A percentile compares a stretch with the other conserved stretches of the same genome.
Evolutionary conservation across 2,113 vertebrate genomes (phyloP).

Genomic region (Gavialis gangeticus): DNA sequence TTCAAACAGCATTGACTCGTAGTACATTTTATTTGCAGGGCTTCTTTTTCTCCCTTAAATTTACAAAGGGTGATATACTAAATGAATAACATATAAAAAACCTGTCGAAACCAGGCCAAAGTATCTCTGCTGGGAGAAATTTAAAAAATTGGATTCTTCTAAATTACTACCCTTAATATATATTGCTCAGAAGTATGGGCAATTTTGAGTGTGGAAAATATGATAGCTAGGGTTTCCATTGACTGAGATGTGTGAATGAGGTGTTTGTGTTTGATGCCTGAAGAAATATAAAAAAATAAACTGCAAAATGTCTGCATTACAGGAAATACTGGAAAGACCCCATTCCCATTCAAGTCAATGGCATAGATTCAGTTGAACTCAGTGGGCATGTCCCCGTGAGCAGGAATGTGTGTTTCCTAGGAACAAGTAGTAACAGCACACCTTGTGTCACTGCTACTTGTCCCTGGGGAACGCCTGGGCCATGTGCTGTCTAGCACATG

Average conservation of each 20-base stretch:
- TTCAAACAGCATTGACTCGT: conserved; percentile 44
- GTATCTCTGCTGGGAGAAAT: neutral
- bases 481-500: too few species aligned
- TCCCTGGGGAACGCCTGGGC: too few species aligned
- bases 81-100: conserved; percentile 13
- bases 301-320: neutral
- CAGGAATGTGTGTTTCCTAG: neutral
- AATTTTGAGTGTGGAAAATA: neutral
- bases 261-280: conserved; percentile 4
- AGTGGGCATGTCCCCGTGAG: neutral
- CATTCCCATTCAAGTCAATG: neutral
- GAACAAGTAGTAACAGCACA: too few species aligned
- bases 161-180: conserved; percentile 2
- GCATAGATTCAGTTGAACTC: neutral
- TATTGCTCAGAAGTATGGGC: conserved; percentile 3
- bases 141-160: conserved; percentile 33
- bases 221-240: neutral
- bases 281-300: neutral
- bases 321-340: neutral
- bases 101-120: conserved; percentile 7
- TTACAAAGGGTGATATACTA: conserved; percentile 24
- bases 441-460: too few species aligned
- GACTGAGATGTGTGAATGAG: neutral
- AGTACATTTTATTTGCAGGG: conserved; percentile 15
- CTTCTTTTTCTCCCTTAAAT: conserved; percentile 20